Evolutionary conservation across 1,140 invertebrate genomes (phyloP).

Genomic region (Venustaconcha ellipsiformis): DNA sequence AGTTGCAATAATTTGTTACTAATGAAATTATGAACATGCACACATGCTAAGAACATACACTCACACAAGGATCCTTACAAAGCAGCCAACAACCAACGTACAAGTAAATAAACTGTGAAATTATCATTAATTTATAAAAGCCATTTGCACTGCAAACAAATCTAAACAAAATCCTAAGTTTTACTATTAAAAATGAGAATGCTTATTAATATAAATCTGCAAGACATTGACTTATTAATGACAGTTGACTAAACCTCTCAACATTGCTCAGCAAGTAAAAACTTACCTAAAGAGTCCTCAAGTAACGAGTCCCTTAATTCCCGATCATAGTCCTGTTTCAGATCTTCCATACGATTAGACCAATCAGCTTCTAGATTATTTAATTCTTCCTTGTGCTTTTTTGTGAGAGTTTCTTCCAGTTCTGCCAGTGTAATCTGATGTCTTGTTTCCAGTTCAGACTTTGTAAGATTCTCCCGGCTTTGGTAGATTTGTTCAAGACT

Average conservation of each 20-base stretch:
- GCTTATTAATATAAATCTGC: background rate
- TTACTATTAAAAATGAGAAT: background rate
- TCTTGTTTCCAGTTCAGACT: constrained; percentile 44
- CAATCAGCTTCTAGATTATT: constrained; percentile 42
- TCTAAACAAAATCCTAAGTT: too few relatives aligned
- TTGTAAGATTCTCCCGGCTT: constrained; percentile 44
- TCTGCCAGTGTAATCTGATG: constrained; percentile 32
- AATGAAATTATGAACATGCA: too few relatives aligned
- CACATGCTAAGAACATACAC: too few relatives aligned
- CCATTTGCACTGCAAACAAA: too few relatives aligned
- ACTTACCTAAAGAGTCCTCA: constrained; percentile 35
- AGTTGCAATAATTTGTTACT: too few relatives aligned
- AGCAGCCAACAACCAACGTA: too few relatives aligned
- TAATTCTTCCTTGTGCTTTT: constrained; percentile 54
- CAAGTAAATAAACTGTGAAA: too few relatives aligned
- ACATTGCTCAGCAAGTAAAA: background rate
- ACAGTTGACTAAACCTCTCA: background rate
- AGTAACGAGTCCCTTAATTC: constrained; percentile 27
- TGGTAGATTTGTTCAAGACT: constrained; percentile 58
- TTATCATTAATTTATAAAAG: too few relatives aligned
- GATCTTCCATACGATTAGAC: constrained; percentile 30
- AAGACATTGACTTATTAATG: background rate
- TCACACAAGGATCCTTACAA: too few relatives aligned
- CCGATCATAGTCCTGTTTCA: constrained; percentile 32
- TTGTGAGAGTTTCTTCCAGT: constrained; percentile 41